Evolutionary conservation across 2,113 vertebrate genomes (phyloP), one percentile per base, ranked within the genome.

Genomic region (Phyllopteryx taeniolatus): DNA sequence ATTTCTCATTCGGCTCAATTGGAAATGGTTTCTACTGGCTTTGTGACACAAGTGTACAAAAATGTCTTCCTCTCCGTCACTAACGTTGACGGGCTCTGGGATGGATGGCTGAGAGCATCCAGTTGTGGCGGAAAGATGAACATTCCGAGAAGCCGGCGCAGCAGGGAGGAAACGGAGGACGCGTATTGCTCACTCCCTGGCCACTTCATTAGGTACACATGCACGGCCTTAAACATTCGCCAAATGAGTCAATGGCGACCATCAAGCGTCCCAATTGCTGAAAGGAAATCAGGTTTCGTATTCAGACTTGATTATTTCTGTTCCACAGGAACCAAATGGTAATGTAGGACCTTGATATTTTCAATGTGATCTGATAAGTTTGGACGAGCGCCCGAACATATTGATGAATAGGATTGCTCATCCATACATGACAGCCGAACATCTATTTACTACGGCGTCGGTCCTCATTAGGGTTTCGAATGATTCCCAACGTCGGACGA

Each of bases 111-210:
- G 77, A 83, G 76, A 77, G 71, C 73, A 73, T 68, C 62, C 86
- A 66, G 51, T 73, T 83, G 54, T 43, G 73, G 72, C 77, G 82
- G 70, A 84, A 75, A 70, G 56, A 76, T 76, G 75, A 79, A 87
- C 75, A 88, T 79, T 72, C 22, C 22, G 11, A 85, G 77, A 79
- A 83, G 79, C 80, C 77, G 74, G 70, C 78, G 78, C 81, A 85
- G 82, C 75, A 84, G 44, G 62, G 22, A 72, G 71, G 51, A 76
- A 59, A 59, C 31, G 27, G 27, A 31, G 13, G 56, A 6, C 27
- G n/a, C 12, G 31, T 33, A 33, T 33, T 59, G 57, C 27, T 14
- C 27, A 14, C 27, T 33, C 22, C 5, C 14, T 59, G 22, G 57
- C 49, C 49, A 53, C 8, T 7, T 12, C 22, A 11, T 56, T 59